Conservation (phyloP, 2,113 vertebrate species). For the Ellobius talpinus region DNA sequence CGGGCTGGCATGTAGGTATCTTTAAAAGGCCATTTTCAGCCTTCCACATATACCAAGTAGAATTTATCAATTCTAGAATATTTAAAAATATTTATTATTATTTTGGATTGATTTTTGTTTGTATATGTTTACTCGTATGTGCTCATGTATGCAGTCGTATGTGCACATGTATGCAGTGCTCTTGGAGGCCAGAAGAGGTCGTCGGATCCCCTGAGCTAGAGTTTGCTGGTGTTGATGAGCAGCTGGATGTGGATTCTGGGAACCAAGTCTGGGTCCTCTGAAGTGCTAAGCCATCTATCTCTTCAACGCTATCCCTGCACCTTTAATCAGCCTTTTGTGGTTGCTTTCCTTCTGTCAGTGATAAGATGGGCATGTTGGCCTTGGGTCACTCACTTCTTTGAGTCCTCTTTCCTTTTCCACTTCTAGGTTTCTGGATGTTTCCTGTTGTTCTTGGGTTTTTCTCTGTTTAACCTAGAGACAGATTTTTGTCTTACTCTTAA, state of each 20-base stretch:
- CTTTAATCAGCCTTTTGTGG: neutral
- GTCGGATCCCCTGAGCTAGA: neutral
- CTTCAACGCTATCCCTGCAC: neutral
- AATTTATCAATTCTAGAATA: neutral
- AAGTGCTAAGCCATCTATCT: neutral
- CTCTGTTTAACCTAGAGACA: slow-evolving; percentile 10
- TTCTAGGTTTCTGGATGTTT: neutral
- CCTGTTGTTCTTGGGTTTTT: neutral
- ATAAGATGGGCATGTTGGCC: neutral
- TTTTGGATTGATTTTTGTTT: neutral
- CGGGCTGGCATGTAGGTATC: neutral
- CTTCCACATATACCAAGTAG: neutral
- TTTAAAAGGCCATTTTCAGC: neutral
- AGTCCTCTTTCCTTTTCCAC: neutral
- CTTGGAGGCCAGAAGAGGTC: neutral
- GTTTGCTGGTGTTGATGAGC: neutral
- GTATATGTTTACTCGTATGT: neutral
- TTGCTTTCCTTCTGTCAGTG: neutral
- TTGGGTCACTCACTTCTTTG: neutral
- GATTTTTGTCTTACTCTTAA: slow-evolving; percentile 33
- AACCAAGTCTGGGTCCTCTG: neutral
- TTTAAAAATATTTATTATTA: too few species aligned
- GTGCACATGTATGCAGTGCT: neutral
- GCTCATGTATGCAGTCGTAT: neutral
- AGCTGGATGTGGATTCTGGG: too few species aligned